Conservation (phyloP, 2,113 vertebrate genomes). For the Psettodes erumei region DNA sequence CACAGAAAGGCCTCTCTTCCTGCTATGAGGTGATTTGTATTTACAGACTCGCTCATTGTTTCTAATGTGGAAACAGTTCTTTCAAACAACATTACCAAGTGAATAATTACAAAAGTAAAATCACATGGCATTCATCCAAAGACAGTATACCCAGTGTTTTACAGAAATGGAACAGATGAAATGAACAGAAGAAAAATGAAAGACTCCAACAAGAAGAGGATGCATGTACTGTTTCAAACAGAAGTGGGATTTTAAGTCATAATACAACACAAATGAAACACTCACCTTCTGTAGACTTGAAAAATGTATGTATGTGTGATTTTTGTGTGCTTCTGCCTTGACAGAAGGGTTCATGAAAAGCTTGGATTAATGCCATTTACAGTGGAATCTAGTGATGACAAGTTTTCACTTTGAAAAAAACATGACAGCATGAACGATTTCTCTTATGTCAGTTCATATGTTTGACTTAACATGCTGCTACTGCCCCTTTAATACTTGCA, state of each 20-base stretch:
- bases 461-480: not conserved
- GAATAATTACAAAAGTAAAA: not conserved
- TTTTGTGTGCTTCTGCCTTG: not conserved
- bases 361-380: not conserved
- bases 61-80: constrained; percentile 1
- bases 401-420: not conserved
- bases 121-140: not conserved
- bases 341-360: not conserved
- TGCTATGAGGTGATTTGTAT: too few species aligned
- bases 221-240: not conserved
- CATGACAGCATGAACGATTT: not conserved
- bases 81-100: not conserved
- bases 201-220: not conserved
- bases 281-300: not conserved
- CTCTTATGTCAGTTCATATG: not conserved
- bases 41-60: not conserved
- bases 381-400: too few species aligned
- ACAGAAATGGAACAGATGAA: not conserved
- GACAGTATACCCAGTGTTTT: not conserved
- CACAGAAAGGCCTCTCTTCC: too few species aligned
- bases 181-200: not conserved
- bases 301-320: not conserved
- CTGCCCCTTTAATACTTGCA: too few species aligned
- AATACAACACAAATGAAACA: not conserved
- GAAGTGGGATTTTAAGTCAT: not conserved